Percentiles rank a stretch among this genome's conserved stretches.
These are phyloP conservation scores for Monomorium pharaonis DNA, from an alignment of 1,140 invertebrate genomes.

Conservation along the genomic window DNA sequence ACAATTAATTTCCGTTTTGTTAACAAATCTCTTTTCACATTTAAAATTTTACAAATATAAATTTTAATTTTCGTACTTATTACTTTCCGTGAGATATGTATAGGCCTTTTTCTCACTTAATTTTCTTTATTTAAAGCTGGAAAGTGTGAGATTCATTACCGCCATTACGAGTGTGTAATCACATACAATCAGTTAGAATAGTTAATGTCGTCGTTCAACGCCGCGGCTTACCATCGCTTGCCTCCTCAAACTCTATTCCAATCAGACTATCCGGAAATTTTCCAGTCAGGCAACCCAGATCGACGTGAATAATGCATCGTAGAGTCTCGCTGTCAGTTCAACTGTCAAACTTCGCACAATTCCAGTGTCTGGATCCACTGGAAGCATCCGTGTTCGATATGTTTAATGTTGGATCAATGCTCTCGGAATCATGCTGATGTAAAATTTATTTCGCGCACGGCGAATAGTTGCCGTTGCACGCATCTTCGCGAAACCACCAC, in stretches of 20 bases:
- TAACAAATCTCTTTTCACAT: not conserved
- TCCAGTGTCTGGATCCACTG: constrained; percentile 35
- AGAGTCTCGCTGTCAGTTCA: constrained; percentile 62
- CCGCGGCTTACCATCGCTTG: constrained; percentile 12
- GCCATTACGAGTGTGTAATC: not conserved
- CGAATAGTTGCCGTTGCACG: not conserved
- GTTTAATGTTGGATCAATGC: constrained; percentile 54
- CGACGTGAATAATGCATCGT: constrained; percentile 63
- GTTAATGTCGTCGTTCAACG: not conserved
- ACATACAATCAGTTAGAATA: not conserved
- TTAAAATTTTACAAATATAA: not conserved
- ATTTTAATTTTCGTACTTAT: not conserved
- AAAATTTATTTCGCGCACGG: constrained; percentile 45
- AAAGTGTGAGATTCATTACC: not conserved
- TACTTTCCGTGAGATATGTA: not conserved
- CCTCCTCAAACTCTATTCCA: constrained; percentile 57
- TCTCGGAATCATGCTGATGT: constrained; percentile 40
- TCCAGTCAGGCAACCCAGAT: constrained; percentile 50
- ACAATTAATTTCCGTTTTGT: not conserved
- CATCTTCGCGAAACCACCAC: not conserved
- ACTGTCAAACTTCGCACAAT: constrained; percentile 63
- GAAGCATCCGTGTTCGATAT: constrained; percentile 14
- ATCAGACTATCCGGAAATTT: constrained; percentile 67
- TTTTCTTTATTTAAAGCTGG: not conserved
- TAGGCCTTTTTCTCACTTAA: too few species aligned